These are phyloP conservation scores for Hypothenemus hampei DNA, from an alignment of 1,140 invertebrate genomes.

Conservation along the genomic window DNA sequence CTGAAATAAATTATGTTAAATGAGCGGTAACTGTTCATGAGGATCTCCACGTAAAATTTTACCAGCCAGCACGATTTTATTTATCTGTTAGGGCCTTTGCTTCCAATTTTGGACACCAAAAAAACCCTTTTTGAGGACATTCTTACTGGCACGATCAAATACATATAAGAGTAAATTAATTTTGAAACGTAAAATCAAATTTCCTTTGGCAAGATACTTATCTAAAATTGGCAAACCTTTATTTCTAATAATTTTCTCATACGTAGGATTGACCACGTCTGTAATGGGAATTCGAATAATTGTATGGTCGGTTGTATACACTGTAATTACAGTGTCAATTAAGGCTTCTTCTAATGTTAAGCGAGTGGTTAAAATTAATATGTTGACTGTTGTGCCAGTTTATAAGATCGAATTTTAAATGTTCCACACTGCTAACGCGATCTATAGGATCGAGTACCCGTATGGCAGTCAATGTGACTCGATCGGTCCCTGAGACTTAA, in stretches of 20 bases:
- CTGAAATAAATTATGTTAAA: too few relatives aligned
- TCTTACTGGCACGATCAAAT: constrained; percentile 48
- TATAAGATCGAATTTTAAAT: too few relatives aligned
- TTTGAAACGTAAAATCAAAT: constrained; percentile 53
- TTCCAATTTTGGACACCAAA: constrained; percentile 35
- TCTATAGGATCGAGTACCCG: too few relatives aligned
- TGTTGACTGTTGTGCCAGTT: too few relatives aligned
- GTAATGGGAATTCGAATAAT: constrained; percentile 61
- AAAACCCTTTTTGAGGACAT: constrained; percentile 50
- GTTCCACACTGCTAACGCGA: too few relatives aligned
- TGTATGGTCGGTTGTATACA: constrained; percentile 64
- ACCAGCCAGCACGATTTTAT: constrained; percentile 47
- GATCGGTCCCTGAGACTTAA: too few relatives aligned
- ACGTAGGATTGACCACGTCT: constrained; percentile 58
- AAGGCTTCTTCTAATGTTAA: constrained; percentile 63
- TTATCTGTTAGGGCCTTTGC: constrained; percentile 38
- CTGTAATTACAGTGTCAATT: constrained; percentile 56
- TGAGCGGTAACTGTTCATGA: constrained; percentile 39
- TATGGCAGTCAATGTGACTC: too few relatives aligned
- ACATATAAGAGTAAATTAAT: constrained; percentile 54
- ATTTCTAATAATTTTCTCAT: constrained; percentile 49
- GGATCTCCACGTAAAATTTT: constrained; percentile 45
- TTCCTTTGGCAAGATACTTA: constrained; percentile 48
- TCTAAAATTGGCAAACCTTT: constrained; percentile 55
- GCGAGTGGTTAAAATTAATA: constrained; percentile 54